A percentile compares a stretch with the other conserved stretches of the same genome.
Conservation (phyloP, 2,888 invertebrate genomes). For the Allygus modestus region DNA sequence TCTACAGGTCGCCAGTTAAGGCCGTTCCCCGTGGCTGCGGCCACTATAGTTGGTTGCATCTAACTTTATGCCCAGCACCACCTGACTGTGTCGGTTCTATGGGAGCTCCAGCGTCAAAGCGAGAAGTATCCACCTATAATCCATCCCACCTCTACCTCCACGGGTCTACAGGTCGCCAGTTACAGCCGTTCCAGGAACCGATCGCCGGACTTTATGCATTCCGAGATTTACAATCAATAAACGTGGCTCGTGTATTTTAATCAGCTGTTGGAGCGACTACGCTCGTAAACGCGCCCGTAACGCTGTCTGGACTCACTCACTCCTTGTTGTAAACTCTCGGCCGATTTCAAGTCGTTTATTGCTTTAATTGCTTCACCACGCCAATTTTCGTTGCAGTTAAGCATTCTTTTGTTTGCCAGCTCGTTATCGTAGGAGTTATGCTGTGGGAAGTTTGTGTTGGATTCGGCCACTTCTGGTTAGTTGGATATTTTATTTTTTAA, state of each 20-base stretch:
- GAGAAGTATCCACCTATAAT: not conserved
- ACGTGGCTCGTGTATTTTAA: constrained; percentile 51
- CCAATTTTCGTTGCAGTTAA: not conserved
- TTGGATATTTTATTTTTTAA: too few relatives aligned
- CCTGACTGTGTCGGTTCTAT: too few relatives aligned
- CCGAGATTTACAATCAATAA: constrained; percentile 57
- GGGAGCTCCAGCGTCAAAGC: too few relatives aligned
- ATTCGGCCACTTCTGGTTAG: too few relatives aligned
- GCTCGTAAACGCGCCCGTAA: constrained; percentile 27
- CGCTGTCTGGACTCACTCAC: constrained; percentile 17
- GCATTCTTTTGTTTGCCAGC: not conserved
- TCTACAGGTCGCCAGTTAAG: too few relatives aligned
- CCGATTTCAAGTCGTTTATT: not conserved
- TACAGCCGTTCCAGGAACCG: constrained; percentile 33
- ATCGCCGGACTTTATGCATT: constrained; percentile 46
- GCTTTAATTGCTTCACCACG: constrained; percentile 7
- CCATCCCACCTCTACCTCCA: not conserved
- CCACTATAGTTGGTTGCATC: too few relatives aligned
- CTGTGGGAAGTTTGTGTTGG: too few relatives aligned
- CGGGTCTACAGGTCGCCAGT: not conserved
- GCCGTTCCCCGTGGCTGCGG: too few relatives aligned
- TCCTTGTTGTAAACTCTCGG: constrained; percentile 22
- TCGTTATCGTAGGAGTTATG: too few relatives aligned
- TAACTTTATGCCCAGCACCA: too few relatives aligned
- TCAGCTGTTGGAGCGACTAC: constrained; percentile 26